Base-by-base conservation (phyloP, 2,888 invertebrate genomes). In the Beris morrisii region DNA sequence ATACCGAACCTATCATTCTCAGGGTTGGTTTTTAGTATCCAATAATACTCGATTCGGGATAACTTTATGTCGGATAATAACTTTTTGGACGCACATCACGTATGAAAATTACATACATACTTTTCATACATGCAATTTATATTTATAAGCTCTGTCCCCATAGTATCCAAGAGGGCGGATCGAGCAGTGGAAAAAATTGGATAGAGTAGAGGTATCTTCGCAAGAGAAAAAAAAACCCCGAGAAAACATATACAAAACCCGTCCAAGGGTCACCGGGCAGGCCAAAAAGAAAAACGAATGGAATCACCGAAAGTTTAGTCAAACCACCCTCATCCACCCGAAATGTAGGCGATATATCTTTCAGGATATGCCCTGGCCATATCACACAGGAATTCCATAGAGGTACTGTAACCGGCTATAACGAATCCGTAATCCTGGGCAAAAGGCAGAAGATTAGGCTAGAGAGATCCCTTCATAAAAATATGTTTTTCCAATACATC, bases 1-100 rank as follows among this genome's bases (percentile, higher is more conserved):
- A 22, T 22, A 7, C 38, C 7, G 5, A 38, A 38, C 38, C 38
- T 9, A 38, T 38, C 38, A 38, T 38, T 38, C 9, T 38, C 38
- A 38, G 38, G 38, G 13, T 43, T 61, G 13, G 64, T 31, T 67
- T 67, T 65, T 61, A 67, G 67, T 67, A 67, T 67, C 67, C 69
- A 69, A 69, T 69, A 69, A 67, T 69, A 66, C 54, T 66, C 67
- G 67, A 69, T 69, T 67, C 65, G 63, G 61, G 57, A 67, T 57
- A 67, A 67, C 69, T 69, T 69, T 69, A 67, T 67, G 67, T 65
- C 59, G 53, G 64, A 70, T 70, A 71, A 70, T 70, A 71, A 69
- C 61, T 69, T 71, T 71, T 71, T 70, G 71, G 71, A 71, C 71
- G 67, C 71, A 70, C 67, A 70, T 71, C 71, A 71, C 71, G 71